Base-by-base conservation (phyloP, 2,888 invertebrate species). In the Diarsia dahlii region DNA sequence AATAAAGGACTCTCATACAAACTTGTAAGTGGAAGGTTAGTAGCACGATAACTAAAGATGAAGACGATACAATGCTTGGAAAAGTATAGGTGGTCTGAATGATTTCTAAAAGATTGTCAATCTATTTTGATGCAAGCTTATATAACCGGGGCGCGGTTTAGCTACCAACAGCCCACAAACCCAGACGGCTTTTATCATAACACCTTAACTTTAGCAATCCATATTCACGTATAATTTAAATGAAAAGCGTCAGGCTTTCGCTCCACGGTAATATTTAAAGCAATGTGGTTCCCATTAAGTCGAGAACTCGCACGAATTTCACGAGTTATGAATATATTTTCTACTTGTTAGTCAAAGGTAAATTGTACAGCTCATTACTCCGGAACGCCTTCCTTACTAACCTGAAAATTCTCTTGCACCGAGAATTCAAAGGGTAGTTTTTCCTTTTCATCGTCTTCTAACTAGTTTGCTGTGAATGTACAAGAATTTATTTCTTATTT, bases 341-440 rank as follows among this genome's bases (percentile, higher is more conserved):
- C 83, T 66, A 64, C 86, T 80, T 84, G 84, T 87, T 87, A 87
- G 86, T 77, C 78, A 82, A 78, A 86, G 71, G 82, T 84, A 84
- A 80, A 79, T 79, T 76, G 85, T 84, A 76, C 69, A 78, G 73
- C 76, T 87, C 87, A 87, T 87, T 87, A 85, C 81, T 76, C 64
- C n/a, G 48, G 3, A 71, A 69, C 76, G 39, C 72, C 67, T 64
- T 74, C 60, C 67, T 73, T 77, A 71, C 72, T 63, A 79, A 63
- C 71, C 28, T 68, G 34, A 46, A 81, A 70, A 71, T 77, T 76
- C 74, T 81, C 71, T 71, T 62, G 64, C 71, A 23, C 69, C n/a
- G 75, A 34, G 58, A 56, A 45, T 28, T 69, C 56, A 70, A 75
- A 20, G 58, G 50, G 45, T 34, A 13, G 50, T 63, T 56, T 79